Conservation (phyloP, 2,888 invertebrate genomes). For the Pilophorus perplexus region DNA sequence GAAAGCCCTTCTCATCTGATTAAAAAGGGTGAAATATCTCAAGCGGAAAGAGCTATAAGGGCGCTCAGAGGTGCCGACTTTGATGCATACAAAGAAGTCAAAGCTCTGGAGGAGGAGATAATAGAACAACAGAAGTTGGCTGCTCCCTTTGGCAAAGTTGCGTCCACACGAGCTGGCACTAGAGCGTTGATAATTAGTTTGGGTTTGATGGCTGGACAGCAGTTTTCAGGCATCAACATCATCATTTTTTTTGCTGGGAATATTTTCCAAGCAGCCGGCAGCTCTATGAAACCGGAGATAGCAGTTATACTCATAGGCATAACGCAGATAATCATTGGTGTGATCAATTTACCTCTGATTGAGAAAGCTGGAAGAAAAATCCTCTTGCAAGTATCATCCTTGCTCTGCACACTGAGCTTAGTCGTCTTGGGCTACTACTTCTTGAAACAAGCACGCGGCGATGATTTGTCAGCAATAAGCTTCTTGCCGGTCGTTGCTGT, state of each 20-base stretch:
- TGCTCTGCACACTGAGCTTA: constrained; percentile 69
- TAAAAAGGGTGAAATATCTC: constrained; percentile 38
- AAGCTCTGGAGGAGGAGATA: constrained; percentile 45
- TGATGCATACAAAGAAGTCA: constrained; percentile 62
- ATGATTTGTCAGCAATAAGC: constrained; percentile 59
- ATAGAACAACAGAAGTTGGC: constrained; percentile 56
- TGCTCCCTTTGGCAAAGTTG: constrained; percentile 20
- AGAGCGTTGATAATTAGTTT: constrained; percentile 72
- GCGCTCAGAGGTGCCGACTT: constrained; percentile 69
- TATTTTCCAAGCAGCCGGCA: constrained; percentile 73
- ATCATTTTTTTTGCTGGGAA: constrained; percentile 76
- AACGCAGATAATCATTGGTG: constrained; percentile 69
- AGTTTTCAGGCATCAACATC: constrained; percentile 78
- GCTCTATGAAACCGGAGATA: constrained; percentile 61
- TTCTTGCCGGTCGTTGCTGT: constrained; percentile 69
- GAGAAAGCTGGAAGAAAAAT: constrained; percentile 78
- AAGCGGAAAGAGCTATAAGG: constrained; percentile 51
- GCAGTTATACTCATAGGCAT: constrained; percentile 78
- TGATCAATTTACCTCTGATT: constrained; percentile 66
- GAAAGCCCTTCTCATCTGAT: constrained; percentile 59
- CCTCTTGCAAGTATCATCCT: constrained; percentile 71
- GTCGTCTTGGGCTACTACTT: constrained; percentile 71
- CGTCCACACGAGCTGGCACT: constrained; percentile 61
- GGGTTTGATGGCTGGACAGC: constrained; percentile 81
- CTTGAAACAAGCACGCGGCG: constrained; percentile 56